phyloP scores from a whole-genome alignment of 2,888 invertebrate genomes.

The Incurvaria masculella region DNA sequence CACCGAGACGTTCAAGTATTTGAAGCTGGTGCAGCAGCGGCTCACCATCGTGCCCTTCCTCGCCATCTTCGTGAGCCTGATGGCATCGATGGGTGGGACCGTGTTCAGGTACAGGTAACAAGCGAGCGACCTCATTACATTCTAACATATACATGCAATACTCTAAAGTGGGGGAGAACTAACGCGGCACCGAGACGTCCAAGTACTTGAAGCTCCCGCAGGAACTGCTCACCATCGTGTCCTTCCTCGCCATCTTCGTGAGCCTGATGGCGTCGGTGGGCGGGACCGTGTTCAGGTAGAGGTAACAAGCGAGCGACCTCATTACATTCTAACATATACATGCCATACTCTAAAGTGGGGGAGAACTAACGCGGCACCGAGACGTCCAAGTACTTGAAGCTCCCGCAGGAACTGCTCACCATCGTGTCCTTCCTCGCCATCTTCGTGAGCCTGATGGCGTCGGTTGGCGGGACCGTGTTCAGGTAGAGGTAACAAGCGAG shows the following conservation, averaged over 20 bases:
- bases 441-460: constrained; percentile 58
- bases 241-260: constrained; percentile 75
- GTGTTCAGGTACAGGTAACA: constrained; percentile 1
- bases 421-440: constrained; percentile 69
- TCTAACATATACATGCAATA: too few relatives aligned
- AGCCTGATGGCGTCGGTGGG: constrained; percentile 71
- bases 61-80: constrained; percentile 59
- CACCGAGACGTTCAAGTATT: constrained; percentile 37
- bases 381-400: constrained; percentile 55
- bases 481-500: constrained; percentile 23
- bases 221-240: constrained; percentile 71
- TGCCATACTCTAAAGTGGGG: too few relatives aligned
- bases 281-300: constrained; percentile 46
- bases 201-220: constrained; percentile 68
- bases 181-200: constrained; percentile 43
- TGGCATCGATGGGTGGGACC: constrained; percentile 57
- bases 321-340: too few relatives aligned
- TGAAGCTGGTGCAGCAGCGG: constrained; percentile 65
- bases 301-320: too few relatives aligned
- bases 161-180: constrained; percentile 41
- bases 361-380: constrained; percentile 47
- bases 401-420: constrained; percentile 65
- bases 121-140: too few relatives aligned
- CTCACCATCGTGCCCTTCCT: constrained; percentile 59
- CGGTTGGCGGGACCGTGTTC: constrained; percentile 46